A percentile compares a stretch with the other conserved stretches of the same genome.
Conservation (phyloP, 2,113 vertebrate species). For the Acanthisitta chloris region DNA sequence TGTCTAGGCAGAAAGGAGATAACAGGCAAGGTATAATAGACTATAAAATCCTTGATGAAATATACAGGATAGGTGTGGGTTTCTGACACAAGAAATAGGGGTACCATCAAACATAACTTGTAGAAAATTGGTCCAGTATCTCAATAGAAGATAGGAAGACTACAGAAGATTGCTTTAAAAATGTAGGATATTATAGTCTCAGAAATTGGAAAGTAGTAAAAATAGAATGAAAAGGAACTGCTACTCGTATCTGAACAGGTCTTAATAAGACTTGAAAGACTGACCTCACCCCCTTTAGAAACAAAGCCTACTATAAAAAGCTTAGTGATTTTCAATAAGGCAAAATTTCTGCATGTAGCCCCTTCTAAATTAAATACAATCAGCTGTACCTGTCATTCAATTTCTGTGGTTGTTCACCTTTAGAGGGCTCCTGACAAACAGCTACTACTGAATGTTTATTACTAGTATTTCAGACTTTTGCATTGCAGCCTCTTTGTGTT, state of each 20-base stretch:
- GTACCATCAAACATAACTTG: neutral
- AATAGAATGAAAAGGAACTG: neutral
- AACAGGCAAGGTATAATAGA: neutral
- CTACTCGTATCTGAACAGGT: neutral
- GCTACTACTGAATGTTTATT: neutral
- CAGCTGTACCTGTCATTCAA: neutral
- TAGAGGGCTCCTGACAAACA: neutral
- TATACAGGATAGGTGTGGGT: neutral
- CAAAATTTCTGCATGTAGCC: neutral
- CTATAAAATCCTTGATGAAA: neutral
- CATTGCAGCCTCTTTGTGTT: neutral
- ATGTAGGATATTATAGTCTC: neutral
- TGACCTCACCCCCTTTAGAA: neutral
- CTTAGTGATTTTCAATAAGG: neutral
- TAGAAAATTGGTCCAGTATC: neutral
- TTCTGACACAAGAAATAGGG: neutral
- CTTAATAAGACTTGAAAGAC: neutral
- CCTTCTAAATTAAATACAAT: neutral
- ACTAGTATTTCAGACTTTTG: neutral
- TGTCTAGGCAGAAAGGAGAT: neutral
- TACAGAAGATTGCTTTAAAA: neutral
- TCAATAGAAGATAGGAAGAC: neutral
- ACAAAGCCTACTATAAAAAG: neutral
- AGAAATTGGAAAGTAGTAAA: neutral
- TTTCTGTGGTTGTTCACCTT: neutral